These are phyloP conservation scores for Heliconius melpomene DNA, from an alignment of 1,140 invertebrate species.

Conservation along the genomic window DNA sequence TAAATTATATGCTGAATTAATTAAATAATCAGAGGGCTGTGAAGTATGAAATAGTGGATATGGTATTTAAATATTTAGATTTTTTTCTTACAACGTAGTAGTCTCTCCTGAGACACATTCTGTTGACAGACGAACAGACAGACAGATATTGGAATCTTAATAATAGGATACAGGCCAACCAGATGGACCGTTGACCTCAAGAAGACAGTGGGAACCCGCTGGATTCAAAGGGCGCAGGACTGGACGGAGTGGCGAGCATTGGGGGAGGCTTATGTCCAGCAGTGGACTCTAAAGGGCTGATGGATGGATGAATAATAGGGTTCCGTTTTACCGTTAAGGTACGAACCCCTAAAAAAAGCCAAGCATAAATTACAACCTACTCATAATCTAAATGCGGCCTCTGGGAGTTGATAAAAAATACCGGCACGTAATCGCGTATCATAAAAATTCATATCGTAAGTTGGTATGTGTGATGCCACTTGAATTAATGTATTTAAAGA, in stretches of 20 bases:
- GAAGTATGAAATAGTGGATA: background rate
- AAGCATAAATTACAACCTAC: background rate
- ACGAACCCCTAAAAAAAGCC: background rate
- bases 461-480: background rate
- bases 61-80: background rate
- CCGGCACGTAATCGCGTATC: background rate
- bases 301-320: no score
- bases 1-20: constrained; percentile 3
- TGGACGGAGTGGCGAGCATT: no score
- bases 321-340: background rate
- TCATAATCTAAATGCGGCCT: constrained; percentile 1
- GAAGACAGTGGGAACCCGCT: no score
- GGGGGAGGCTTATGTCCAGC: no score
- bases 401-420: constrained; percentile 11
- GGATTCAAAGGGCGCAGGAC: no score
- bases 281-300: no score
- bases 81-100: background rate
- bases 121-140: no score
- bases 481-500: constrained; percentile 5
- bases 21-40: background rate
- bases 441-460: constrained; percentile 9
- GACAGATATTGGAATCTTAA: no score
- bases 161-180: no score
- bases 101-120: no score
- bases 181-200: no score